A percentile compares a stretch with the other conserved stretches of the same genome.
phyloP scores from a whole-genome alignment of 2,113 vertebrate species.

The Morone chrysops region DNA sequence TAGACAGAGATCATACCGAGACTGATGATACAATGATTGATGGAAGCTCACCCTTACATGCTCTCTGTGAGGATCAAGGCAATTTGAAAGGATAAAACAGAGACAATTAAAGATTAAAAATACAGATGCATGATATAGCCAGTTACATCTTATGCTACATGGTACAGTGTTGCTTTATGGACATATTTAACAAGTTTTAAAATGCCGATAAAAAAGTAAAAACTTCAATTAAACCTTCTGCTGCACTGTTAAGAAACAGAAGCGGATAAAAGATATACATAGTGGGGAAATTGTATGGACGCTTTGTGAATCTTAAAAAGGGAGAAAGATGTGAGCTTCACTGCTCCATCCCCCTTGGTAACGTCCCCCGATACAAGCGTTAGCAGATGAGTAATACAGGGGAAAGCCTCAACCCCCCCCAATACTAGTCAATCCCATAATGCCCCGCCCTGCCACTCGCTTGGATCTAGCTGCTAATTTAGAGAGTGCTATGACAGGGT shows the following conservation, averaged over 20 bases:
- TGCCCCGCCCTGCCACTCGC: constrained; percentile 60
- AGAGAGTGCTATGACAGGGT: constrained; percentile 74
- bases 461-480: constrained; percentile 78
- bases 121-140: not conserved
- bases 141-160: not conserved
- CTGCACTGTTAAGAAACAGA: not conserved
- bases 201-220: not conserved
- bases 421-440: constrained; percentile 53
- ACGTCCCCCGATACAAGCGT: constrained; percentile 27
- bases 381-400: constrained; percentile 66
- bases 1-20: constrained; percentile 70
- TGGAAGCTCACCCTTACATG: constrained; percentile 49
- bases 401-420: constrained; percentile 10
- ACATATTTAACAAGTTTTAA: not conserved
- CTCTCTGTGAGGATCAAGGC: constrained; percentile 52
- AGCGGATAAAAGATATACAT: not conserved
- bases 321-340: constrained; percentile 25
- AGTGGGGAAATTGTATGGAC: constrained; percentile 7
- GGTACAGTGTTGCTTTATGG: not conserved
- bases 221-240: not conserved
- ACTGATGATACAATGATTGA: constrained; percentile 66
- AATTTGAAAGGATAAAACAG: constrained; percentile 21
- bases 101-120: constrained; percentile 33
- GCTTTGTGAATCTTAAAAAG: constrained; percentile 17
- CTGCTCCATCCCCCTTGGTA: constrained; percentile 31